Evolutionary conservation across 2,797 vertebrate species (phyloP).

Genomic region (Petrocephalus schoutedeni): DNA sequence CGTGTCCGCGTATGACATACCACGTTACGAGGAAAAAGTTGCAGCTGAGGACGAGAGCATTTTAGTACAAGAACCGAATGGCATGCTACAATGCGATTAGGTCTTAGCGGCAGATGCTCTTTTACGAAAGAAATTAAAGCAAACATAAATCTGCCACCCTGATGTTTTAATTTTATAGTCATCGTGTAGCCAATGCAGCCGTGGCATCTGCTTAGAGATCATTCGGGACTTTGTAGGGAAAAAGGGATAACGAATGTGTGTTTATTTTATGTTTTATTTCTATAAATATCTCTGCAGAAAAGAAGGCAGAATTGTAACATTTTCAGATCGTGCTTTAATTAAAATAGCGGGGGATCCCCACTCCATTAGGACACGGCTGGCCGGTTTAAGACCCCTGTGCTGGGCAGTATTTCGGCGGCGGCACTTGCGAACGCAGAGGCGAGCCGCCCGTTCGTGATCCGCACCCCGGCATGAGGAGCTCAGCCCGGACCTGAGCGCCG

Average conservation of each 20-base stretch:
- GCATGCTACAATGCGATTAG: neutral
- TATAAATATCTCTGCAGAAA: neutral
- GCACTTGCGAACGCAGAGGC: conserved; percentile 23
- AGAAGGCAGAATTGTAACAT: neutral
- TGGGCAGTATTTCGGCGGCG: conserved; percentile 19
- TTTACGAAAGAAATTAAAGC: neutral
- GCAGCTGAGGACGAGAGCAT: conserved; percentile 8
- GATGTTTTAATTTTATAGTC: neutral
- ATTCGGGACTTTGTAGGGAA: neutral
- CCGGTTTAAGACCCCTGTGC: conserved; percentile 21
- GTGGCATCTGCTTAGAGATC: neutral
- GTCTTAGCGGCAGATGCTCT: neutral
- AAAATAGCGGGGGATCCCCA: neutral
- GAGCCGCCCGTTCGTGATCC: conserved; percentile 24
- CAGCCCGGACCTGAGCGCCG: conserved; percentile 30
- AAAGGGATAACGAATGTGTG: neutral
- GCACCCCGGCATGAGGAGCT: conserved; percentile 30
- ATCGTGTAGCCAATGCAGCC: neutral
- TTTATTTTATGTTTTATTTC: neutral
- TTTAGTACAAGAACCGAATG: conserved; percentile 5
- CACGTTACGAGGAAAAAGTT: conserved; percentile 26
- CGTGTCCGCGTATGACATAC: conserved; percentile 27
- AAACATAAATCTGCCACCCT: neutral
- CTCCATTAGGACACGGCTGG: conserved; percentile 18
- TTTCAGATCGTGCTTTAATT: neutral